Evolutionary conservation across 2,888 invertebrate species (phyloP), one percentile per base, ranked within the genome.

Genomic region (Melikaiella ostensackeni): DNA sequence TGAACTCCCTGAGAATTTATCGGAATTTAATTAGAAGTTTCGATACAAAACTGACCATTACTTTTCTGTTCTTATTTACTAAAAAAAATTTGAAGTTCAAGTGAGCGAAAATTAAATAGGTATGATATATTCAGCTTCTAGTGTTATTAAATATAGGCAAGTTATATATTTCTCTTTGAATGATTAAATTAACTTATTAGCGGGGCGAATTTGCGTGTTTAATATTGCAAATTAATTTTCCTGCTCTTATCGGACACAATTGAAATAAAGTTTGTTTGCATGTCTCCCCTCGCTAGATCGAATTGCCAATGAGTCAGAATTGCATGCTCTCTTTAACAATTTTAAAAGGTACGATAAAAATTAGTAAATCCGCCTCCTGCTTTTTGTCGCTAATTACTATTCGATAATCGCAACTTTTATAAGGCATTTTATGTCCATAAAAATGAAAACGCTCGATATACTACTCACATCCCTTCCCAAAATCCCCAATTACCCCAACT

Each of bases 191-290:
- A 24, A 21, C 21, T 24, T 57, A 24, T 24, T 57, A 11, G 24
- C 13, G 13, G 57, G 8, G 1, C 24, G 11, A 19, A 70, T 70
- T 70, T 11, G 70, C 42, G n/a, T 70, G 70, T 50, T 30, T 70
- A 50, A 50, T 50, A 46, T n/a, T 50, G 30, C 30, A 27, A 46
- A 70, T 50, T 70, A 70, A 70, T 70, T 70, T 50, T 27, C 30
- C 27, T 30, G n/a, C 11, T 30, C 30, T 70, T 70, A 70, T 70
- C 70, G 30, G 70, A 70, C 2, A 30, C 70, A 70, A 70, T 50
- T 70, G 50, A 70, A 70, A 70, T 50, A 70, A 70, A 19, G 50
- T 70, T 30, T 46, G 70, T 50, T 70, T 70, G 70, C 50, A 70
- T 70, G 50, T 30, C 30, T 70, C 46, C n/a, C 42, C 30, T 30